These are phyloP conservation scores for Drosophila nr. fundita DNA, from an alignment of 2,888 invertebrate species.

Conservation along the genomic window DNA sequence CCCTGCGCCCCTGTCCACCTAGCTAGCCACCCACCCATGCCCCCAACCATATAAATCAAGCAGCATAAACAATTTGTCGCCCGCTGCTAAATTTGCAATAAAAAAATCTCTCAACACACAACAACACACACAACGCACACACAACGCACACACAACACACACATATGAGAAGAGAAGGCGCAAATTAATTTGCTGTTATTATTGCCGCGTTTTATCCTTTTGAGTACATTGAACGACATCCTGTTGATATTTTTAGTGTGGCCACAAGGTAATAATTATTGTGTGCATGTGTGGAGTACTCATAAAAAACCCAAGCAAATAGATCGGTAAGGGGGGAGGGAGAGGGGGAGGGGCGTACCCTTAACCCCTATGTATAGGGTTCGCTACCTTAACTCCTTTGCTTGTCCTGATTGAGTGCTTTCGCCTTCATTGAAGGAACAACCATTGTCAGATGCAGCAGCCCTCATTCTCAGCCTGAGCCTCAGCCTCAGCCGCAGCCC, in stretches of 20 bases:
- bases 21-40: neutral
- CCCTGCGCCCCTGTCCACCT: neutral
- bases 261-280: constrained; percentile 71
- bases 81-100: constrained; percentile 74
- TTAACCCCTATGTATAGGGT: constrained; percentile 51
- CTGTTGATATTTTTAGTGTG: constrained; percentile 71
- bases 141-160: neutral
- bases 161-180: constrained; percentile 31
- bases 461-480: constrained; percentile 13
- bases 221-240: constrained; percentile 48
- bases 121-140: neutral
- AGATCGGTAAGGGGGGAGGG: neutral
- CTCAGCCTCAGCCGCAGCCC: constrained; percentile 27
- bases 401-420: constrained; percentile 65
- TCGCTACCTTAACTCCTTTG: constrained; percentile 55
- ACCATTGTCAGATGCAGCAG: constrained; percentile 36
- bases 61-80: constrained; percentile 75
- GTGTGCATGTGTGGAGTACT: constrained; percentile 14
- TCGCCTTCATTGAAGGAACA: constrained; percentile 6
- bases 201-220: constrained; percentile 66
- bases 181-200: constrained; percentile 69
- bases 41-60: constrained; percentile 61
- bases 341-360: neutral
- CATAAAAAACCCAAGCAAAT: constrained; percentile 18
- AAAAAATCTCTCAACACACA: constrained; percentile 68